Evolutionary conservation across 2,888 invertebrate species (phyloP).

Genomic region (Aethes cnicana): DNA sequence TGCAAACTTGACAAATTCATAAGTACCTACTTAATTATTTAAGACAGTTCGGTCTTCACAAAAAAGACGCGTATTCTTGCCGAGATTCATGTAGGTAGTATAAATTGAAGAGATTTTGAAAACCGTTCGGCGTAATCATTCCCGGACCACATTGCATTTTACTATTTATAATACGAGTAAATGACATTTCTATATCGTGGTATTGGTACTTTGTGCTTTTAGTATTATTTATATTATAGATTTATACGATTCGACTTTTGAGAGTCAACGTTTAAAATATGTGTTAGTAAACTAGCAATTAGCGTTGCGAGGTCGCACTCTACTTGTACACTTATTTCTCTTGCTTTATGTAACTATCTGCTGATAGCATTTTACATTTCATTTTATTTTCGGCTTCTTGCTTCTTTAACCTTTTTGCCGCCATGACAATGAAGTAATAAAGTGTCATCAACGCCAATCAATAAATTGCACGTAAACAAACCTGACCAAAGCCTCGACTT

Average conservation of each 20-base stretch:
- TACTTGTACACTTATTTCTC: conserved; percentile 50
- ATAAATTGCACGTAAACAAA: too few species aligned
- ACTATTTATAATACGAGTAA: conserved; percentile 14
- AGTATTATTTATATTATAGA: conserved; percentile 14
- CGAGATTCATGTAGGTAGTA: conserved; percentile 1
- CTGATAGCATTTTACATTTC: conserved; percentile 32
- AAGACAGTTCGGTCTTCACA: background rate
- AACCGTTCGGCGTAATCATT: conserved; percentile 10
- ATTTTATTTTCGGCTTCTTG: conserved; percentile 54
- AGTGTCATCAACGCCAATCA: too few species aligned
- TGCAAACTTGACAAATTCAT: too few species aligned
- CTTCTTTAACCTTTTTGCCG: too few species aligned
- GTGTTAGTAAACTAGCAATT: conserved; percentile 59
- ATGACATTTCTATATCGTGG: conserved; percentile 14
- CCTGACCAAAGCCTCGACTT: too few species aligned
- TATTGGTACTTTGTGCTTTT: conserved; percentile 15
- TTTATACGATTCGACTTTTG: conserved; percentile 8
- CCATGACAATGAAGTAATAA: too few species aligned
- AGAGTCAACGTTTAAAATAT: conserved; percentile 13
- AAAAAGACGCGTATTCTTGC: conserved; percentile 25
- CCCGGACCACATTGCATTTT: conserved; percentile 21
- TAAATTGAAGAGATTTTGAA: background rate
- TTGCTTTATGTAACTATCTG: conserved; percentile 47
- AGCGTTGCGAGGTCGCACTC: conserved; percentile 58
- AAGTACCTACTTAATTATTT: too few species aligned